Conservation (phyloP, 2,888 invertebrate genomes). For the Andrena dorsata region DNA sequence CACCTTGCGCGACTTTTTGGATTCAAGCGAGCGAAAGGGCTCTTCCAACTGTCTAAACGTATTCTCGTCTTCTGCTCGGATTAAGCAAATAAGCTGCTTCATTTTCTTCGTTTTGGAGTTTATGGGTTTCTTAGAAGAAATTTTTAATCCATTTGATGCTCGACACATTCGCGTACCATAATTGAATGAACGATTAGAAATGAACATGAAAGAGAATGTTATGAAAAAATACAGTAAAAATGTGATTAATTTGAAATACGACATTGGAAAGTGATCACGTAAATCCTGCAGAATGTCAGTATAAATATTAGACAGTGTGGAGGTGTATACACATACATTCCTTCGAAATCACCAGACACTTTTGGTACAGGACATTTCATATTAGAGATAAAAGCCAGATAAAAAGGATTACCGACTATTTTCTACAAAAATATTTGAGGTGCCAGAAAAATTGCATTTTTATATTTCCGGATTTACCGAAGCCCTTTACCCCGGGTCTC, state of each 20-base stretch:
- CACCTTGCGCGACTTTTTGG: neutral
- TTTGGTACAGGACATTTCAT: conserved; percentile 9
- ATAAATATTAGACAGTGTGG: conserved; percentile 1
- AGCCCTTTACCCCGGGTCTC: no score
- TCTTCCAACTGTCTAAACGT: neutral
- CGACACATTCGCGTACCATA: no score
- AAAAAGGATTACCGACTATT: conserved; percentile 5
- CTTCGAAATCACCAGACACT: conserved; percentile 8
- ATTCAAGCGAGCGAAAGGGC: neutral
- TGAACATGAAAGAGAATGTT: no score
- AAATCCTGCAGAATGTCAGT: conserved; percentile 6
- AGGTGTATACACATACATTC: neutral
- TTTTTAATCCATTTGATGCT: no score
- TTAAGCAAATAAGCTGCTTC: no score
- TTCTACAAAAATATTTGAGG: neutral
- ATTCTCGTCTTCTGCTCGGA: no score
- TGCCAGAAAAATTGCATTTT: neutral
- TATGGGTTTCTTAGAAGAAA: no score
- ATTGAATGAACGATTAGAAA: no score
- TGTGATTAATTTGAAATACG: no score
- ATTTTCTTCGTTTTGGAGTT: no score
- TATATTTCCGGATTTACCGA: neutral
- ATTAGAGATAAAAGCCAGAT: conserved; percentile 14
- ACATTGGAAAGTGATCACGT: conserved; percentile 6
- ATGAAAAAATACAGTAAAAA: no score